These are phyloP conservation scores for Stomatorhinus walkeri DNA, from an alignment of 2,797 vertebrate species.

Conservation along the genomic window DNA sequence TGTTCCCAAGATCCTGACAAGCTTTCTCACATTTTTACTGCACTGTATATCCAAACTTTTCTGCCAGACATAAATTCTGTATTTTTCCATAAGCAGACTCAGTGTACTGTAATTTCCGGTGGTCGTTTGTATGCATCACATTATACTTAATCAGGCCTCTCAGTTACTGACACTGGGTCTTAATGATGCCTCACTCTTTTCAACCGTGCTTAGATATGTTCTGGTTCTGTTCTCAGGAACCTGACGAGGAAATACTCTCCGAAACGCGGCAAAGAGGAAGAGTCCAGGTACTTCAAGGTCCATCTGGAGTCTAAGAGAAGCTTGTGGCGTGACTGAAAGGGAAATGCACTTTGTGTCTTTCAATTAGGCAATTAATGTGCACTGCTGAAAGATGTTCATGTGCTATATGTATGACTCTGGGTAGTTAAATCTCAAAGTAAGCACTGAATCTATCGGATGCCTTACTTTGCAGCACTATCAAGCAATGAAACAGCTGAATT, in stretches of 20 bases:
- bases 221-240: not conserved
- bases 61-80: not conserved
- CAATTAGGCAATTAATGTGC: not conserved
- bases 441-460: not conserved
- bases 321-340: not conserved
- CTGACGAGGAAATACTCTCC: slow-evolving; percentile 6
- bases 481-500: not conserved
- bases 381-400: not conserved
- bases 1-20: not conserved
- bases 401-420: not conserved
- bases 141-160: not conserved
- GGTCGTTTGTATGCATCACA: not conserved
- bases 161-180: not conserved
- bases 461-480: not conserved
- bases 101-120: not conserved
- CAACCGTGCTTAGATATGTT: not conserved
- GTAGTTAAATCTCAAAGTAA: not conserved
- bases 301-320: not conserved
- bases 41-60: not conserved
- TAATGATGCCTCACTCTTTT: not conserved
- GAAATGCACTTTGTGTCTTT: not conserved
- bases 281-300: not conserved
- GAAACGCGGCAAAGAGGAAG: slow-evolving; percentile 9
- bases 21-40: not conserved
- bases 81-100: not conserved